Percentiles rank a stretch among this genome's conserved stretches.
Evolutionary conservation across 1,140 invertebrate species (phyloP).

Genomic region (Anastrepha ludens): DNA sequence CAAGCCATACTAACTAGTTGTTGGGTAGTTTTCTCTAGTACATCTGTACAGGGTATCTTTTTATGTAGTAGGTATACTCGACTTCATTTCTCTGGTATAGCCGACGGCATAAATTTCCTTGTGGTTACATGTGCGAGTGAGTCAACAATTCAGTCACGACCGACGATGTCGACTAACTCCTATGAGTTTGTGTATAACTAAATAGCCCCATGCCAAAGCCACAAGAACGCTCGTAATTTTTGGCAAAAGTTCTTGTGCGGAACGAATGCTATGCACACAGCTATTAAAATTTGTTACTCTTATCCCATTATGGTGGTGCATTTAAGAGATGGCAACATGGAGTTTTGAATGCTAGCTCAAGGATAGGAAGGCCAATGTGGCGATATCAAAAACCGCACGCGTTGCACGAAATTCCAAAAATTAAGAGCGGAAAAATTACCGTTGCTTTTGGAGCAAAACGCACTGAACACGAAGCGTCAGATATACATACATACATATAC

Average conservation of each 20-base stretch:
- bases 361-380: neutral
- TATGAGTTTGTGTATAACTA: neutral
- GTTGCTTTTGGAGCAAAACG: neutral
- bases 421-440: neutral
- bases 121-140: neutral
- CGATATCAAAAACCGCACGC: neutral
- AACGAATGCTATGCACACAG: neutral
- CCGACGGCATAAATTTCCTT: neutral
- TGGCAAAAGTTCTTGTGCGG: neutral
- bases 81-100: neutral
- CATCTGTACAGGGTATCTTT: neutral
- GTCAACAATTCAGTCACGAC: neutral
- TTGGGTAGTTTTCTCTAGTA: neutral
- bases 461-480: too few species aligned
- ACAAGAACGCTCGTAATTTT: neutral
- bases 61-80: too few species aligned
- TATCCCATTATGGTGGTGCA: neutral
- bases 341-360: neutral
- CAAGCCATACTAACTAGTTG: too few species aligned
- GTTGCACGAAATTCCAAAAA: neutral
- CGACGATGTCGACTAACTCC: neutral
- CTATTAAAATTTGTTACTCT: neutral
- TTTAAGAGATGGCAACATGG: neutral
- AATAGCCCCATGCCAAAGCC: neutral
- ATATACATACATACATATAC: too few species aligned